A percentile compares a stretch with the other conserved stretches of the same genome.
Conservation (phyloP, 1,140 invertebrate species). For the Halictus rubicundus region DNA sequence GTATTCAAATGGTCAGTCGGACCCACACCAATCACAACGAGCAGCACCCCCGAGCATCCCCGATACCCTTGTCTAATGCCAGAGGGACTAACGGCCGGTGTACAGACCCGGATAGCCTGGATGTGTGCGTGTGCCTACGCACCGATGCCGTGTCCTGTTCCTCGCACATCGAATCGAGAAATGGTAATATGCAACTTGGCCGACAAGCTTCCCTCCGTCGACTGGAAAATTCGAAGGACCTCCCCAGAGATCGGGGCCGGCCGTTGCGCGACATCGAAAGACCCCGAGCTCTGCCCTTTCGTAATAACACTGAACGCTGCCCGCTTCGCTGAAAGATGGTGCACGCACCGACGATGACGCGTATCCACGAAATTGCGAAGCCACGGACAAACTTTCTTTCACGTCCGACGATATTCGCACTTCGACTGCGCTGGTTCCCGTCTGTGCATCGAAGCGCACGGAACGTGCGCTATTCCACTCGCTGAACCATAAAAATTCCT, state of each 20-base stretch:
- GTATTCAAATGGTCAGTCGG: slow-evolving; percentile 80
- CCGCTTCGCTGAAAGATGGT: slow-evolving; percentile 29
- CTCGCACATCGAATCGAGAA: slow-evolving; percentile 68
- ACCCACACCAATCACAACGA: slow-evolving; percentile 79
- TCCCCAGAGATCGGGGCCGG: slow-evolving; percentile 64
- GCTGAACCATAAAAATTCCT: no score
- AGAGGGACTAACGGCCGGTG: slow-evolving; percentile 69
- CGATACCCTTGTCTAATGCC: slow-evolving; percentile 79
- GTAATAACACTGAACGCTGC: slow-evolving; percentile 51
- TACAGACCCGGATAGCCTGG: slow-evolving; percentile 23
- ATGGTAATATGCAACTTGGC: slow-evolving; percentile 70
- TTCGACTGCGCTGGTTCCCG: no score
- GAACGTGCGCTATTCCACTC: no score
- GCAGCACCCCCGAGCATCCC: slow-evolving; percentile 70
- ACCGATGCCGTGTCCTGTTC: slow-evolving; percentile 27
- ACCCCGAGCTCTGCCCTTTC: slow-evolving; percentile 51
- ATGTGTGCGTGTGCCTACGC: slow-evolving; percentile 44
- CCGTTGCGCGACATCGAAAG: slow-evolving; percentile 60
- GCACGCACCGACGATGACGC: slow-evolving; percentile 8
- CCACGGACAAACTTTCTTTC: background rate
- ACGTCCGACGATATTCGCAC: background rate
- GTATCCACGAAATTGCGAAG: slow-evolving; percentile 26
- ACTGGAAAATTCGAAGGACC: slow-evolving; percentile 73
- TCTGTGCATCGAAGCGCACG: no score
- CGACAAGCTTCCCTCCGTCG: slow-evolving; percentile 66